Conservation (phyloP, 1,140 invertebrate genomes). For the Dolichoris vasculosae region DNA sequence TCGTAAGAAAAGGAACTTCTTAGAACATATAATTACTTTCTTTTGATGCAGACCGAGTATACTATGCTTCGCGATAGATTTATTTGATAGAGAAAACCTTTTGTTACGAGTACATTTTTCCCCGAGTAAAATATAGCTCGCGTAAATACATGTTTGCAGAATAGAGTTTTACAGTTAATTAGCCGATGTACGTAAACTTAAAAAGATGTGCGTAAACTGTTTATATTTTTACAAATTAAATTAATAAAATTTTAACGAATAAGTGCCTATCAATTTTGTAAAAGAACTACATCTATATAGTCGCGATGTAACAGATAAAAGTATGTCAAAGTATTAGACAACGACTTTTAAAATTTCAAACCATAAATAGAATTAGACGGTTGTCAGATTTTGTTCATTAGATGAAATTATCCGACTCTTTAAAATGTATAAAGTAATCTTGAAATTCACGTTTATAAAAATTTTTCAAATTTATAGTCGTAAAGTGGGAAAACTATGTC, state of each 20-base stretch:
- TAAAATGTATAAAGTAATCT: neutral
- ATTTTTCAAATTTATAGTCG: neutral
- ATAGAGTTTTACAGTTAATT: neutral
- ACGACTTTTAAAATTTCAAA: neutral
- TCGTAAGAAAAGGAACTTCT: neutral
- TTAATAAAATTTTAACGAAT: neutral
- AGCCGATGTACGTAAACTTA: neutral
- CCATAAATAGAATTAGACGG: neutral
- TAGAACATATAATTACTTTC: neutral
- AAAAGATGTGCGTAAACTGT: neutral
- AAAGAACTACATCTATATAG: neutral
- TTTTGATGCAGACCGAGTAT: neutral
- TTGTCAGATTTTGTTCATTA: neutral
- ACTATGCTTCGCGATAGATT: neutral
- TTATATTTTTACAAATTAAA: neutral
- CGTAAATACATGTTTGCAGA: neutral
- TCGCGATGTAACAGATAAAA: neutral
- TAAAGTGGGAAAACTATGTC: neutral
- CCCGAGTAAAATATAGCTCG: neutral
- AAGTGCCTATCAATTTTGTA: constrained; percentile 14
- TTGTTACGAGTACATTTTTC: neutral
- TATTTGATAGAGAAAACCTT: neutral
- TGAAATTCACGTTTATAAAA: neutral
- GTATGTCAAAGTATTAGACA: neutral
- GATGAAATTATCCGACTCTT: neutral